phyloP scores from a whole-genome alignment of 1,140 invertebrate species.

The Leptopilina boulardi region DNA sequence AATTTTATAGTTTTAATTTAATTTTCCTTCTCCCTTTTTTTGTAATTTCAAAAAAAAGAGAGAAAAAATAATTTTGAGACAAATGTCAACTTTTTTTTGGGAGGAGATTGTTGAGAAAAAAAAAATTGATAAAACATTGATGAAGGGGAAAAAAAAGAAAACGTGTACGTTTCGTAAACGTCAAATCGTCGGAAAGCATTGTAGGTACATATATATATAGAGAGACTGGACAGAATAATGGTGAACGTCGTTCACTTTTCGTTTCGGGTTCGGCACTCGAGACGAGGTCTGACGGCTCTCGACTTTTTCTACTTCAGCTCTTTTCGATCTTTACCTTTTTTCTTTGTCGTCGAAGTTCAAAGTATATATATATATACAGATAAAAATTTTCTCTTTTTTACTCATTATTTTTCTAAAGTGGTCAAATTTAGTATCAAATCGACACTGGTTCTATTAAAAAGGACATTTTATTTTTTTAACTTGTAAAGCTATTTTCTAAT shows the following conservation, averaged over 20 bases:
- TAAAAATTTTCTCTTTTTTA: neutral
- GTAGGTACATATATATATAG: neutral
- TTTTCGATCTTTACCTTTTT: constrained; percentile 6
- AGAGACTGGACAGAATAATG: constrained; percentile 28
- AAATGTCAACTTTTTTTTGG: constrained; percentile 37
- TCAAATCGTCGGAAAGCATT: neutral
- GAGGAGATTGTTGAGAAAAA: neutral
- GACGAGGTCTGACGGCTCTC: constrained; percentile 30
- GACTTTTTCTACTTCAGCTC: neutral
- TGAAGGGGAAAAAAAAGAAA: neutral
- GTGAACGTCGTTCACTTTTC: constrained; percentile 29
- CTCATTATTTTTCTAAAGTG: constrained; percentile 18
- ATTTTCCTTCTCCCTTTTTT: too few species aligned
- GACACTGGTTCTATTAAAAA: neutral
- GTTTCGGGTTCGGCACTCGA: constrained; percentile 29
- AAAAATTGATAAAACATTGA: constrained; percentile 30
- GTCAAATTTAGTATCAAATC: neutral
- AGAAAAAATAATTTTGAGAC: constrained; percentile 43
- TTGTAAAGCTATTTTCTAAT: too few species aligned
- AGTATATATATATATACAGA: too few species aligned
- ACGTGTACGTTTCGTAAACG: neutral
- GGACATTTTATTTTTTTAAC: too few species aligned
- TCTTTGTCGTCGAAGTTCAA: constrained; percentile 20
- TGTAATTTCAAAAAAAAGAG: constrained; percentile 30
- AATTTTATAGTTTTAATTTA: too few species aligned